Conservation (phyloP, 1,140 invertebrate genomes). For the Eupeodes corollae region DNA sequence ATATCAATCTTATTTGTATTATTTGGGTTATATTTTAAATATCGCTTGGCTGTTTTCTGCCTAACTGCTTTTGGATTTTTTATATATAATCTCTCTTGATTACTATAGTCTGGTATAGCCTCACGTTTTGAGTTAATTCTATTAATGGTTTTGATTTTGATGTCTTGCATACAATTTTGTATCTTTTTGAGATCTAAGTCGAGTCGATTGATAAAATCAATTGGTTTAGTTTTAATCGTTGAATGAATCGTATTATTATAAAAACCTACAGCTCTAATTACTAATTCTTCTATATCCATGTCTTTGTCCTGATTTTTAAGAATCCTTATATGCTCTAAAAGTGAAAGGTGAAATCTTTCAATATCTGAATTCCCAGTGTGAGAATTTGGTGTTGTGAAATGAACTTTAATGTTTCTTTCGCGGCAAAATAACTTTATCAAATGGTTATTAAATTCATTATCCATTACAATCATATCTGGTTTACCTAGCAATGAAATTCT, state of each 20-base stretch:
- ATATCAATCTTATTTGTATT: too few species aligned
- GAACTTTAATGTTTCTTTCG: neutral
- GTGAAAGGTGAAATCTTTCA: neutral
- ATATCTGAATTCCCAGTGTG: slow-evolving; percentile 1
- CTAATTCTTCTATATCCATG: neutral
- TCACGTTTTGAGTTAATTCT: too few species aligned
- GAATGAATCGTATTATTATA: slow-evolving; percentile 1
- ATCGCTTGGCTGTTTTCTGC: too few species aligned
- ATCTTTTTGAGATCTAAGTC: neutral
- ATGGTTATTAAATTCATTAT: neutral
- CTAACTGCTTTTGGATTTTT: too few species aligned
- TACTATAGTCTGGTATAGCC: too few species aligned
- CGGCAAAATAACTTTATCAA: neutral
- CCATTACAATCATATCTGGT: too few species aligned
- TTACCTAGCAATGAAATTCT: too few species aligned
- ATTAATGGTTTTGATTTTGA: too few species aligned
- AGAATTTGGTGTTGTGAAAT: neutral
- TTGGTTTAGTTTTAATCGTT: neutral
- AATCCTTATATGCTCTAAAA: neutral
- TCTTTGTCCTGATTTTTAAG: neutral
- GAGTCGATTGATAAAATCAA: neutral
- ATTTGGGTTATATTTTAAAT: too few species aligned
- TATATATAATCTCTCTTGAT: too few species aligned
- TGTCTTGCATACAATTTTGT: too few species aligned
- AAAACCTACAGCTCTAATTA: neutral